phyloP scores from a whole-genome alignment of 2,888 invertebrate species.

The Leptopilina syphax region DNA sequence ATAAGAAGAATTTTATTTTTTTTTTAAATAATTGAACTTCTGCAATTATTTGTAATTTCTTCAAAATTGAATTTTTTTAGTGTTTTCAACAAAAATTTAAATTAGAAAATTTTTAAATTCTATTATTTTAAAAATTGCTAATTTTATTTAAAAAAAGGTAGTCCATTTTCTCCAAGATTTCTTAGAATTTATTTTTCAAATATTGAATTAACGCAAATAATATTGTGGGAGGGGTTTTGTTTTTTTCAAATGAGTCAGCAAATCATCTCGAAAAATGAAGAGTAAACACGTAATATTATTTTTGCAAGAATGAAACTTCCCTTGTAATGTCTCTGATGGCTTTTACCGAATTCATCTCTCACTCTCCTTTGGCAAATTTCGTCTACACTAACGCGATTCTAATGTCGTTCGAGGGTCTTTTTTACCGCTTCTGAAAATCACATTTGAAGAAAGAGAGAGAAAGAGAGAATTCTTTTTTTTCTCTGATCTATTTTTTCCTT shows the following conservation, averaged over 20 bases:
- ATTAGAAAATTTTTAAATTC: no score
- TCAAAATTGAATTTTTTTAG: no score
- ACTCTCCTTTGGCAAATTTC: not conserved
- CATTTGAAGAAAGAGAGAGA: slow-evolving; percentile 2
- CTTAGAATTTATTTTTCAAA: not conserved
- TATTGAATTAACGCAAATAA: not conserved
- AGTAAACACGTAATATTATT: slow-evolving; percentile 18
- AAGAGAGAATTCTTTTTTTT: no score
- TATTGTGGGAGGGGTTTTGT: not conserved
- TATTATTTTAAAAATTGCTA: no score
- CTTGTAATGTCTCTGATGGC: not conserved
- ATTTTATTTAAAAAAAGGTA: no score
- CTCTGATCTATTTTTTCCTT: not conserved
- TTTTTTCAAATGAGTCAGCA: not conserved
- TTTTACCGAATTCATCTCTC: slow-evolving; percentile 5
- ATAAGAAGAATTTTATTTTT: no score
- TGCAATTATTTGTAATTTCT: no score
- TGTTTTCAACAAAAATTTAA: no score
- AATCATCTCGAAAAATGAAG: slow-evolving; percentile 4
- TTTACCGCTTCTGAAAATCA: slow-evolving; percentile 11
- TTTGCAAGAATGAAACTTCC: slow-evolving; percentile 22
- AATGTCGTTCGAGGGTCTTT: slow-evolving; percentile 37
- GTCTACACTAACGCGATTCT: slow-evolving; percentile 34
- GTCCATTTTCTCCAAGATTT: not conserved
- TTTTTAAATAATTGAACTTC: no score